Base-by-base conservation (phyloP, 2,888 invertebrate genomes). In the Synergus umbraculus region DNA sequence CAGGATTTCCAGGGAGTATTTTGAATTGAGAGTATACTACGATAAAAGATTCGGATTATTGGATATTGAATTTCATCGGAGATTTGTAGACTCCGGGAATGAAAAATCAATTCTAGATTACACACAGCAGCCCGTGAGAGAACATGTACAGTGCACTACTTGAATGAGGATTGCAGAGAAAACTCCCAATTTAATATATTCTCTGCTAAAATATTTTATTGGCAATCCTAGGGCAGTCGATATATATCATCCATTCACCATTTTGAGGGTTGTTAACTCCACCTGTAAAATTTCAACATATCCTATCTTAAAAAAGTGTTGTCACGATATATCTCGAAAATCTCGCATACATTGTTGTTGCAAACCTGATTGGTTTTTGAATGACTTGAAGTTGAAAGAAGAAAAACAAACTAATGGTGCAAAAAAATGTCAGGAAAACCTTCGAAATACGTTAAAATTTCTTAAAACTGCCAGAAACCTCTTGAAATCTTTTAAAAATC, bases 41-140 rank as follows among this genome's bases (percentile, higher is more conserved):
- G 79, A 73, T 76, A 65, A 79, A 81, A 83, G 79, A 41, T 73
- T 81, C 54, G 78, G 83, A 82, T 85, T 82, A 82, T 65, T 65
- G 43, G 77, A 77, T 77, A 81, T 79, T 78, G 80, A 81, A 81
- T 83, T 83, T 77, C 29, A 54, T 15, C 13, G 13, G 22, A 58
- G 43, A 80, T 78, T 64, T 73, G 49, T 54, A 22, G 15, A 49
- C 15, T 73, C 73, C 37, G 37, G n/a, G 73, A 54, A 54, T 73
- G 73, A 73, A 73, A 73, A 54, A 73, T 54, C 54, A 37, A 73
- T 73, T 41, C 54, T 54, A 49, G 29, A 8, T 63, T 63, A 63
- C 63, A 29, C 13, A 18, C 5, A 4, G 63, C 13, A 29, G 7
- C 63, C 13, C 13, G 29, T 7, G 13, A 22, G 29, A 10, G 13